A percentile compares a stretch with the other conserved stretches of the same genome.
Evolutionary conservation across 2,888 invertebrate species (phyloP).

Genomic region (Phengaris alcon): DNA sequence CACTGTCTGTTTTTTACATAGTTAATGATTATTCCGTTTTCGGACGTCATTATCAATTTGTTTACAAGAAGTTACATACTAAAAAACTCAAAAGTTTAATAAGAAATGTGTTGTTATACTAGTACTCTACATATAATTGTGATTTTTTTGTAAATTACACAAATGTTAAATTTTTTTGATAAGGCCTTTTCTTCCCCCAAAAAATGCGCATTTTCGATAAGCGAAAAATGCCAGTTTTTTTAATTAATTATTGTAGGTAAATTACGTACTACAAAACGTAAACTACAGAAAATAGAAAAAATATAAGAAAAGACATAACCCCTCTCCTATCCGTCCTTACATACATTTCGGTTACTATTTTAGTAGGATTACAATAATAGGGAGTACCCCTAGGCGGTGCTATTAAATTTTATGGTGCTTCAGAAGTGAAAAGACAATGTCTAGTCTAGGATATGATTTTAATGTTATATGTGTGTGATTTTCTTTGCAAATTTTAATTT

Average conservation of each 20-base stretch:
- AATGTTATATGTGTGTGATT: background rate
- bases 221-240: too few relatives aligned
- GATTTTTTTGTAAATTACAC: background rate
- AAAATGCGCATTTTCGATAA: too few relatives aligned
- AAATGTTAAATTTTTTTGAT: too few relatives aligned
- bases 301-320: background rate
- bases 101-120: background rate
- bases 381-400: too few relatives aligned
- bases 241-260: too few relatives aligned
- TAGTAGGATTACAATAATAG: too few relatives aligned
- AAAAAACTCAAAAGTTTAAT: background rate
- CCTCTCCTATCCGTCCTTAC: too few relatives aligned
- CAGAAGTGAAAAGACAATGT: too few relatives aligned
- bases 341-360: too few relatives aligned
- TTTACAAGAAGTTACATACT: background rate
- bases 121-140: background rate
- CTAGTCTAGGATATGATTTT: background rate
- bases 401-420: too few relatives aligned
- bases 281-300: background rate
- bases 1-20: background rate
- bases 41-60: background rate
- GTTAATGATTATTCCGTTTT: background rate
- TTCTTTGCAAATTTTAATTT: conserved; percentile 25
- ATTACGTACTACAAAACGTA: too few relatives aligned
- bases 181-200: background rate